Evolutionary conservation across 2,113 vertebrate genomes (phyloP).

Genomic region (Polypterus bichir): DNA sequence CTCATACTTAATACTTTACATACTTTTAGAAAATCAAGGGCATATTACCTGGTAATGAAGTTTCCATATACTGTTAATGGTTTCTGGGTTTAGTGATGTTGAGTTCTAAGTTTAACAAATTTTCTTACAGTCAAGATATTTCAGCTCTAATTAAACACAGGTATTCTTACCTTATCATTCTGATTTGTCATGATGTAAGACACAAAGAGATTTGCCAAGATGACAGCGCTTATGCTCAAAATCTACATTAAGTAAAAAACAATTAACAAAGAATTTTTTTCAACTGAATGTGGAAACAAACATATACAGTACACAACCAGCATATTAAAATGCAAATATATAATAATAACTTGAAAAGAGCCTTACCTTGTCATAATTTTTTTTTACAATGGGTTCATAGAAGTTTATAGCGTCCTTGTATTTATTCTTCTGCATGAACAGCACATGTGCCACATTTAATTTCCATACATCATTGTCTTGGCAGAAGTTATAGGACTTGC

Average conservation of each 20-base stretch:
- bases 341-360: background rate
- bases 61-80: too few species aligned
- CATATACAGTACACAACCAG: background rate
- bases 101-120: too few species aligned
- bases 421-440: constrained; percentile 63
- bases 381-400: constrained; percentile 63
- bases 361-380: constrained; percentile 45
- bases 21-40: too few species aligned
- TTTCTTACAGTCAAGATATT: too few species aligned
- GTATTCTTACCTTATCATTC: constrained; percentile 43
- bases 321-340: too few species aligned
- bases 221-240: constrained; percentile 51
- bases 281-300: background rate
- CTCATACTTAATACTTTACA: too few species aligned
- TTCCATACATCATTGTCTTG: constrained; percentile 56
- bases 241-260: constrained; percentile 25
- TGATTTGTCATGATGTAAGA: constrained; percentile 62
- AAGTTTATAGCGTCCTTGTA: constrained; percentile 59
- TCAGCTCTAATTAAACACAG: too few species aligned
- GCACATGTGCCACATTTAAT: constrained; percentile 58
- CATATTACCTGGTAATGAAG: too few species aligned
- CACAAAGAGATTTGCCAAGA: constrained; percentile 58
- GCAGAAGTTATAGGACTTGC: constrained; percentile 57
- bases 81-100: too few species aligned
- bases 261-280: background rate